Evolutionary conservation across 2,797 vertebrate species (phyloP).

Genomic region (Okamejei kenojei): DNA sequence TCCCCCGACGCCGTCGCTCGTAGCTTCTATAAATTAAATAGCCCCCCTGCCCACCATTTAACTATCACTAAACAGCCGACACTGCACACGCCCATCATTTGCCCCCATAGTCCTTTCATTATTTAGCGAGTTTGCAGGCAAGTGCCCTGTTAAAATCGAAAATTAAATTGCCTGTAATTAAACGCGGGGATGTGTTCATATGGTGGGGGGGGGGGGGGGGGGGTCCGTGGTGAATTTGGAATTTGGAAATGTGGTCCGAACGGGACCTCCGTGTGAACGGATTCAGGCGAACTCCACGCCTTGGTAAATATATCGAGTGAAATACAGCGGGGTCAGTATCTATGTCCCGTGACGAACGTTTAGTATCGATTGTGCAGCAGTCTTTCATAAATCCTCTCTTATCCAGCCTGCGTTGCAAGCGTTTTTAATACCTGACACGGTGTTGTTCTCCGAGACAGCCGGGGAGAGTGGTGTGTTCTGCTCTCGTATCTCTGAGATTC

Average conservation of each 20-base stretch:
- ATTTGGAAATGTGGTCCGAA: too few relatives aligned
- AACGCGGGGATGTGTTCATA: background rate
- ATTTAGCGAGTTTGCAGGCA: background rate
- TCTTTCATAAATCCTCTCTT: background rate
- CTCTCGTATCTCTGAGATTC: background rate
- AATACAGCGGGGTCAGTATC: background rate
- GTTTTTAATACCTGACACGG: background rate
- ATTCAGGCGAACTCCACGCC: background rate
- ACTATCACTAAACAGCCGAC: background rate
- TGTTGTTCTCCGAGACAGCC: background rate
- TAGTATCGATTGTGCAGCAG: background rate
- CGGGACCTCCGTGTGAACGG: background rate
- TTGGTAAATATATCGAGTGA: background rate
- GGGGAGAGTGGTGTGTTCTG: too few relatives aligned
- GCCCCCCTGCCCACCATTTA: too few relatives aligned
- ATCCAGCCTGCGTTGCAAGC: background rate
- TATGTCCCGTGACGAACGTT: background rate
- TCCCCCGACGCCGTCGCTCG: background rate
- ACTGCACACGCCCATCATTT: background rate
- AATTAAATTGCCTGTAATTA: background rate
- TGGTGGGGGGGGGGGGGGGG: too few relatives aligned
- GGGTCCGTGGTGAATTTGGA: background rate
- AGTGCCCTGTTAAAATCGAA: background rate
- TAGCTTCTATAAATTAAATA: background rate
- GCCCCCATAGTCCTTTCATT: background rate